These are phyloP conservation scores for Loriculus beryllinus DNA, from an alignment of 2,797 vertebrate genomes.

Conservation along the genomic window DNA sequence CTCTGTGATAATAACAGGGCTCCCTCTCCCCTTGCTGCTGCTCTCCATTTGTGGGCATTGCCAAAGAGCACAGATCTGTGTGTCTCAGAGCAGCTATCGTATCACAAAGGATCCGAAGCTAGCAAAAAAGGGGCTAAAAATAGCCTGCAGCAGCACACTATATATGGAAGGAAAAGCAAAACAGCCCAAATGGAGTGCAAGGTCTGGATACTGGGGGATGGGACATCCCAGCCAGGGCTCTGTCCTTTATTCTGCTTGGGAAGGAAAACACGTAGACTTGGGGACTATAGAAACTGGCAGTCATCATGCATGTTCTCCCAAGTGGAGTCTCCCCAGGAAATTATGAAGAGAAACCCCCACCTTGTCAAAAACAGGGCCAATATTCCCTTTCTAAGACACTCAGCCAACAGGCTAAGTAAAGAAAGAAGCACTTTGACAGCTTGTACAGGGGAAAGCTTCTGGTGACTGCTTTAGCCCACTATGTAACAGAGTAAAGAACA, in stretches of 20 bases:
- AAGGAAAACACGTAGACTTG: background rate
- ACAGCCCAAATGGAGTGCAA: conserved; percentile 65
- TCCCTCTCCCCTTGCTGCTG: conserved; percentile 70
- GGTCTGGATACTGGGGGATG: conserved; percentile 53
- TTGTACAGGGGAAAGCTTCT: background rate
- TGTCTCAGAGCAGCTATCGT: conserved; percentile 67
- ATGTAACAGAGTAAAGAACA: background rate
- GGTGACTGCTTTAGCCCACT: background rate
- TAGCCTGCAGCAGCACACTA: conserved; percentile 78
- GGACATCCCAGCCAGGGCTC: conserved; percentile 33
- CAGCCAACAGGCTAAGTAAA: conserved; percentile 3
- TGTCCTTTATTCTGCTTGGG: background rate
- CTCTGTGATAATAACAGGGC: conserved; percentile 80
- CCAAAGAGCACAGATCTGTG: conserved; percentile 72
- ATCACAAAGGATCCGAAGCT: conserved; percentile 71
- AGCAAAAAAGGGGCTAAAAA: conserved; percentile 76
- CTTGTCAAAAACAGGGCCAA: background rate
- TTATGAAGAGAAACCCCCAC: background rate
- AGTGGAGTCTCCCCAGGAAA: conserved; percentile 13
- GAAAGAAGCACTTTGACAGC: background rate
- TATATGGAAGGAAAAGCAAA: conserved; percentile 80
- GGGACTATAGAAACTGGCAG: background rate
- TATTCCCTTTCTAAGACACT: background rate
- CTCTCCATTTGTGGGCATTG: conserved; percentile 83
- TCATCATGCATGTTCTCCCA: background rate